Base-by-base conservation (phyloP, 2,888 invertebrate genomes). In the Adelognathus sp. region DNA sequence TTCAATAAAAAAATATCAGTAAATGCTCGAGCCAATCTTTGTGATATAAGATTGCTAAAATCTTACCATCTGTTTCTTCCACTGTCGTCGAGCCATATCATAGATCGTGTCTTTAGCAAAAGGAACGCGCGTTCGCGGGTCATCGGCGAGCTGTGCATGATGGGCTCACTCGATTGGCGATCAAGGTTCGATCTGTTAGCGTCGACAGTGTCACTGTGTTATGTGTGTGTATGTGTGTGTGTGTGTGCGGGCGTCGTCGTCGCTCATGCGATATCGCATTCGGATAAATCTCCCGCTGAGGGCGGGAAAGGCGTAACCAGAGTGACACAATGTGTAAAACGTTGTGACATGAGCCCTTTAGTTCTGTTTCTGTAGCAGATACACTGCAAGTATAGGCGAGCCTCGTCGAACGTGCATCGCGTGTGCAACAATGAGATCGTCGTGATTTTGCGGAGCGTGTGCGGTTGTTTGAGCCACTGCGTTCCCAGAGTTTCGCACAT, bases 101-200 rank as follows among this genome's bases (percentile, higher is more conserved):
- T 16, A 46, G 63, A 63, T 46, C 21, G 63, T 44, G 39, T 84
- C 66, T 81, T 72, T 81, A 73, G 61, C 76, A 76, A 78, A 80
- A 76, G 80, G 67, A 70, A 81, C 76, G 78, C 67, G 83, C 84
- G 81, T 54, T 39, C 9, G 29, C 27, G 69, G 58, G 33, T 67
- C 16, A 31, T 73, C 69, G 50, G 31, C 44, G 39, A 50, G 71
- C 60, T 39, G 46, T 46, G 64, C 41, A n/a, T n/a, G n/a, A n/a
- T n/a, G n/a, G 74, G 56, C 60, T 81, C 54, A 81, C 80, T 83
- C 84, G 86, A 89, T 89, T 86, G 84, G 81, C 85, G 87, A 90
- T 88, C 88, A 90, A 89, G 88, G 87, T 82, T 85, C 83, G 86
- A 89, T 89, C 83, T 82, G 83, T 88, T 87, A 87, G 84, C 85